A percentile compares a stretch with the other conserved stretches of the same genome.
Conservation (phyloP, 2,797 vertebrate genomes). For the Tachyglossus aculeatus region DNA sequence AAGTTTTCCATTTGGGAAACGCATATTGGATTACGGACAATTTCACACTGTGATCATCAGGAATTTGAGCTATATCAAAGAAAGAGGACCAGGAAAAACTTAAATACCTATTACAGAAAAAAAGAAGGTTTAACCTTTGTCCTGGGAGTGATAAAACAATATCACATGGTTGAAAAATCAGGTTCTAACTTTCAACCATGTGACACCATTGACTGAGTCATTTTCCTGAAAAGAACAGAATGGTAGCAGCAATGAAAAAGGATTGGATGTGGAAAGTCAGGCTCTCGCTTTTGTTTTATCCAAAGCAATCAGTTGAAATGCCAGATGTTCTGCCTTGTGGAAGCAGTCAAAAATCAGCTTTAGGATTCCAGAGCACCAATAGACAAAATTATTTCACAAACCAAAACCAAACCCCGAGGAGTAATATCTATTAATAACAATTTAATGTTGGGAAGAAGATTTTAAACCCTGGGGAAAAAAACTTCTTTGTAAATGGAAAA, state of each 20-base stretch:
- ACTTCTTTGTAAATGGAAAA: too few relatives aligned
- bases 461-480: too few relatives aligned
- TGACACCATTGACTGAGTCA: slow-evolving; percentile 57
- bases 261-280: slow-evolving; percentile 38
- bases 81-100: slow-evolving; percentile 50
- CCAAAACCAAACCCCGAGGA: too few relatives aligned
- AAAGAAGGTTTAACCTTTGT: slow-evolving; percentile 72
- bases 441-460: too few relatives aligned
- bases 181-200: slow-evolving; percentile 59
- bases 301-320: slow-evolving; percentile 27
- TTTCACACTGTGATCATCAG: slow-evolving; percentile 47
- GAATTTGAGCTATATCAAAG: slow-evolving; percentile 58
- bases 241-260: slow-evolving; percentile 44
- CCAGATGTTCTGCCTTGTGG: too few relatives aligned
- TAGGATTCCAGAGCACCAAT: too few relatives aligned
- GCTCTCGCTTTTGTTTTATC: slow-evolving; percentile 27
- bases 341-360: too few relatives aligned
- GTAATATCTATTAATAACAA: too few relatives aligned
- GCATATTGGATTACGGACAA: slow-evolving; percentile 47
- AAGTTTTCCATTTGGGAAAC: slow-evolving; percentile 52
- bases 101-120: slow-evolving; percentile 53
- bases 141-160: slow-evolving; percentile 68
- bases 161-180: slow-evolving; percentile 69
- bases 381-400: too few relatives aligned
- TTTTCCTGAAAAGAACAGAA: slow-evolving; percentile 51